These are phyloP conservation scores for Morinoia aosen DNA, from an alignment of 2,888 invertebrate species.

Conservation along the genomic window DNA sequence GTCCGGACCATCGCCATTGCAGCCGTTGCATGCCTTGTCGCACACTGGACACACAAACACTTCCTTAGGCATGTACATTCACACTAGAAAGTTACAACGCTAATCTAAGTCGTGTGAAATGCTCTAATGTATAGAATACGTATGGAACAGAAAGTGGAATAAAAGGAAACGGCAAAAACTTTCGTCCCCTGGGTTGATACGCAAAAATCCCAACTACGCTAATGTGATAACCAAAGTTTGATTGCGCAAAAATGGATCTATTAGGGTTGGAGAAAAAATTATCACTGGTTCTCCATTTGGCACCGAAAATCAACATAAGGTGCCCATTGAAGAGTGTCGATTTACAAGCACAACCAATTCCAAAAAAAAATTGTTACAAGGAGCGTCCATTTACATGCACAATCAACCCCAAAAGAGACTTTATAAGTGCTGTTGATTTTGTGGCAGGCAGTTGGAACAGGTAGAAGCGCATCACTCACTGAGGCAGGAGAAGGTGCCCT, in stretches of 20 bases:
- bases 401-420: too few species aligned
- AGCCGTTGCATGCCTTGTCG: constrained; percentile 86
- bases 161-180: neutral
- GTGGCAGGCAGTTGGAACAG: too few species aligned
- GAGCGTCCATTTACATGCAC: too few species aligned
- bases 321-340: too few species aligned
- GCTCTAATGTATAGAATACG: neutral
- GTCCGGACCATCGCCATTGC: constrained; percentile 91
- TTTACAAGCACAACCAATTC: too few species aligned
- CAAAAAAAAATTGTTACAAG: too few species aligned
- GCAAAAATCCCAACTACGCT: neutral
- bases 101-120: neutral
- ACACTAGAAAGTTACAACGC: neutral
- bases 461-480: constrained; percentile 70
- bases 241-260: neutral
- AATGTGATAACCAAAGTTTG: neutral
- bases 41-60: constrained; percentile 75
- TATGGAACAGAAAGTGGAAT: neutral
- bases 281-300: too few species aligned
- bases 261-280: too few species aligned
- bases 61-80: neutral
- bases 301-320: too few species aligned
- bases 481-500: constrained; percentile 85
- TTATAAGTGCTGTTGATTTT: too few species aligned
- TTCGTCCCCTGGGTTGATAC: neutral